Evolutionary conservation across 2,888 invertebrate genomes (phyloP), one percentile per base, ranked within the genome.

Genomic region (Hipparchia semele): DNA sequence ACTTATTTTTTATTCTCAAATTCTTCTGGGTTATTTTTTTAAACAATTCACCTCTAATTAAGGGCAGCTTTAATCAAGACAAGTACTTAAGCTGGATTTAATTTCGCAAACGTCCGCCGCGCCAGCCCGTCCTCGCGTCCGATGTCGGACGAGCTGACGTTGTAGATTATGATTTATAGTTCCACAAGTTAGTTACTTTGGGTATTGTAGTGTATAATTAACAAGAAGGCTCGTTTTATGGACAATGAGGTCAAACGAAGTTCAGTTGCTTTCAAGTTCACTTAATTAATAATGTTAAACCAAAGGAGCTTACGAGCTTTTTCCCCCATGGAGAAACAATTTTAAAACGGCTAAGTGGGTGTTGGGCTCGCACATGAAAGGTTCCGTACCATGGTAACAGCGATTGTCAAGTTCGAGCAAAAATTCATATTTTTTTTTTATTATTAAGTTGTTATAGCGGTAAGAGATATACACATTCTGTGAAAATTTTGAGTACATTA

Each of bases 21-120:
- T 4, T 10, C 8, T 59, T 33, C 6, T 61, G 6, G 12, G 45
- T 39, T 45, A 9, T 23, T 33, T 9, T 23, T 23, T 59, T 9
- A 53, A 33, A 33, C 8, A 59, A 59, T 59, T 33, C 12, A 61
- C 39, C 39, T 54, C 53, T 51, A 64, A 61, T 23, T 9, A 64
- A 46, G 64, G 81, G 84, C 82, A 84, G 89, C 87, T 87, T 45
- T 90, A 90, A 90, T 90, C 89, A 89, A 89, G 86, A 81, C 84
- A 81, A 84, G 85, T 89, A 87, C 8, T 13, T 58, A 58, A 90
- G 90, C 90, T 90, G 88, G 88, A 90, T 90, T 89, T 89, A 89
- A 90, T 90, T 88, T 90, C 88, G 87, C 87, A 86, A 78, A 84
- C 85, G 84, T 77, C 82, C 83, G 79, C 62, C 75, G 75, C 39